Conservation (phyloP, 2,888 invertebrate species). For the Trachelus troglodyta region DNA sequence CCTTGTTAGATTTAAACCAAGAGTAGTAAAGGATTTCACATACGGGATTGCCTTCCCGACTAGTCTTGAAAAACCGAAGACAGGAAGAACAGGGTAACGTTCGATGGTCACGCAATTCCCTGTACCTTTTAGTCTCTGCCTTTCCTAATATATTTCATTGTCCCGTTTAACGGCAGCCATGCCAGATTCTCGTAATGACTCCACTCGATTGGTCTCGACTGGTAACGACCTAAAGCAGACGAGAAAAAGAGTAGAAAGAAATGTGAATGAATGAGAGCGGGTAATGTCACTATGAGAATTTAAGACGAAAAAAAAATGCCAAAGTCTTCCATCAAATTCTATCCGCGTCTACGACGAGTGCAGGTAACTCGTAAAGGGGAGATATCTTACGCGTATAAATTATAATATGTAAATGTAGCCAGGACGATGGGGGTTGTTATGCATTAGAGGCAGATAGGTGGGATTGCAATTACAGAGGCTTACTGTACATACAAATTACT, state of each 20-base stretch:
- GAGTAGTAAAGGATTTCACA: neutral
- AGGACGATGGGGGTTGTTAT: conserved; percentile 22
- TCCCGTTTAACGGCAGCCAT: conserved; percentile 40
- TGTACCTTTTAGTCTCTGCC: conserved; percentile 20
- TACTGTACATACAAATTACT: conserved; percentile 55
- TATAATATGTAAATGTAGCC: conserved; percentile 54
- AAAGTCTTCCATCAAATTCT: neutral
- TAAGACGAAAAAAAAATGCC: neutral
- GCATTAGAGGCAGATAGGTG: conserved; percentile 44
- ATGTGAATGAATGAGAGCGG: neutral
- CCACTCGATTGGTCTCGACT: conserved; percentile 17
- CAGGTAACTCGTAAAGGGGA: neutral
- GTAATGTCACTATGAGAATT: neutral
- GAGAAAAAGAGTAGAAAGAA: neutral
- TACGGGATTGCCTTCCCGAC: neutral
- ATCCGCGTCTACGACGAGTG: conserved; percentile 2
- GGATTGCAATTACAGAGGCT: conserved; percentile 54
- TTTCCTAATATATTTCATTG: conserved; percentile 53
- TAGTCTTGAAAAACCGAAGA: neutral
- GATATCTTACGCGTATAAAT: conserved; percentile 53
- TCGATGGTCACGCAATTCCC: conserved; percentile 58
- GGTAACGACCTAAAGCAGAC: conserved; percentile 24
- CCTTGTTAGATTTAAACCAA: neutral
- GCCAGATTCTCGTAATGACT: conserved; percentile 17
- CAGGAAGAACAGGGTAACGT: conserved; percentile 42